phyloP scores from a whole-genome alignment of 2,888 invertebrate species.

The Tiliacea citrago region DNA sequence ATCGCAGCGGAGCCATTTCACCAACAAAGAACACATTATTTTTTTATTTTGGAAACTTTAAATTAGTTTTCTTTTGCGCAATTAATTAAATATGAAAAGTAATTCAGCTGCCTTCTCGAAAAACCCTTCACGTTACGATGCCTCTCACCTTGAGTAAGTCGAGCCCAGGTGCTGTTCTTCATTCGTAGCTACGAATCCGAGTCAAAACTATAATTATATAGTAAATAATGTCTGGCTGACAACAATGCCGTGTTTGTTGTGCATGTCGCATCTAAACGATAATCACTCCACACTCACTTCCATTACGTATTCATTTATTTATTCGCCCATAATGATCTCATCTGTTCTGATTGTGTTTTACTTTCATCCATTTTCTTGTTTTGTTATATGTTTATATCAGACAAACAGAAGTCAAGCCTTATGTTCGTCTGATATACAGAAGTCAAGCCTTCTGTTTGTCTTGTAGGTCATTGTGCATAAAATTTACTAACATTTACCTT shows the following conservation, averaged over 20 bases:
- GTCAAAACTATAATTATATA: conserved; percentile 5
- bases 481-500: conserved; percentile 27
- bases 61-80: conserved; percentile 52
- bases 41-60: conserved; percentile 50
- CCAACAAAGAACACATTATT: conserved; percentile 70
- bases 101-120: background rate
- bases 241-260: conserved; percentile 40
- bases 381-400: background rate
- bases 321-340: conserved; percentile 49
- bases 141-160: conserved; percentile 6
- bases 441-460: too few relatives aligned
- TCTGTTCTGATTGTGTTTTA: conserved; percentile 36
- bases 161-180: background rate
- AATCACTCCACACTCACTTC: conserved; percentile 60
- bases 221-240: conserved; percentile 8
- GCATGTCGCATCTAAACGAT: conserved; percentile 59
- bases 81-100: conserved; percentile 35
- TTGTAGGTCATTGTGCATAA: conserved; percentile 30
- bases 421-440: too few relatives aligned
- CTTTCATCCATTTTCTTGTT: conserved; percentile 36
- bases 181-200: background rate
- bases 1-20: conserved; percentile 72
- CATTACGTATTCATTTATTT: conserved; percentile 59
- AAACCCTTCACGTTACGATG: background rate
- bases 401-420: background rate